phyloP scores from a whole-genome alignment of 2,888 invertebrate species.

The Hydraecia micacea region DNA sequence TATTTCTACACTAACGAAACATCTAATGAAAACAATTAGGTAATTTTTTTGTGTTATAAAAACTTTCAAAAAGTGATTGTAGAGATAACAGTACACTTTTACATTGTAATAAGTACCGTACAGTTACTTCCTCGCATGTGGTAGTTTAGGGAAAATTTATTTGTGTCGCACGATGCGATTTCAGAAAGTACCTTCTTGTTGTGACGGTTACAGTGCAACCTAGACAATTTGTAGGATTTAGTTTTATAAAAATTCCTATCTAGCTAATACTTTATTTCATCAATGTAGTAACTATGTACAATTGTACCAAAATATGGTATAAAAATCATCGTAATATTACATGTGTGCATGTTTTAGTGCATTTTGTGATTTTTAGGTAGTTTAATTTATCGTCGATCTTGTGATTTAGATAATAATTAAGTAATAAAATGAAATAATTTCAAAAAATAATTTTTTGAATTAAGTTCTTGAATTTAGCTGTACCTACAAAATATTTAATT shows the following conservation, averaged over 20 bases:
- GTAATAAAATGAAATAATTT: conserved; percentile 82
- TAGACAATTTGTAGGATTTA: conserved; percentile 82
- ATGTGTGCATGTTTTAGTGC: conserved; percentile 91
- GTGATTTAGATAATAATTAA: conserved; percentile 88
- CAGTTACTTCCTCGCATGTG: conserved; percentile 85
- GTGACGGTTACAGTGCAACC: conserved; percentile 71
- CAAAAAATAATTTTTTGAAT: conserved; percentile 68
- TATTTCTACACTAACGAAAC: conserved; percentile 56
- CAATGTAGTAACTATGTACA: conserved; percentile 82
- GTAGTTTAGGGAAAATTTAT: conserved; percentile 68
- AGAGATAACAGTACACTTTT: conserved; percentile 80
- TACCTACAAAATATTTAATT: conserved; percentile 68
- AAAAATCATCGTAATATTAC: conserved; percentile 86
- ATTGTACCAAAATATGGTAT: conserved; percentile 86
- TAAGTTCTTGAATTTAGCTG: conserved; percentile 67
- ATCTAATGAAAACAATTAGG: conserved; percentile 59
- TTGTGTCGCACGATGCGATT: conserved; percentile 71
- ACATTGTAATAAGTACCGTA: conserved; percentile 77
- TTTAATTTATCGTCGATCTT: conserved; percentile 90
- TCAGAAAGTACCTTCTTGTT: conserved; percentile 66
- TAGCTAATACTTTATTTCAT: conserved; percentile 79
- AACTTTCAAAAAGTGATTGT: conserved; percentile 81
- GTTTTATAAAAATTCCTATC: conserved; percentile 76
- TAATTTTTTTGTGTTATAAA: conserved; percentile 60
- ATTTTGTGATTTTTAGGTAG: conserved; percentile 90